These are phyloP conservation scores for Lacanobia wlatinum DNA, from an alignment of 2,888 invertebrate genomes.

Conservation along the genomic window DNA sequence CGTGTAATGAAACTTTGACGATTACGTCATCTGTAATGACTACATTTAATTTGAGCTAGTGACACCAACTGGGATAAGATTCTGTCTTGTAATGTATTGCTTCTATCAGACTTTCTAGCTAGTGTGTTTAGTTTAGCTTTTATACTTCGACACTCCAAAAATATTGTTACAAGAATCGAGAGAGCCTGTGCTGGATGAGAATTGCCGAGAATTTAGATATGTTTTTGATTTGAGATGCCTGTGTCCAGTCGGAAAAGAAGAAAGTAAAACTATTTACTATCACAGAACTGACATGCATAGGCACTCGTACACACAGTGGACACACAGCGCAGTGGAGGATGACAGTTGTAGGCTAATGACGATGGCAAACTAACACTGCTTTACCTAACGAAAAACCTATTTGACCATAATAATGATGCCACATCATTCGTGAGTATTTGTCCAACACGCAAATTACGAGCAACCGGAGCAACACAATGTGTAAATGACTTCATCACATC, in stretches of 20 bases:
- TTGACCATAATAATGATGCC: neutral
- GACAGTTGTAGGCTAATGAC: neutral
- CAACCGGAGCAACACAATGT: neutral
- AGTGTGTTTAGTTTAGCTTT: neutral
- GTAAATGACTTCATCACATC: constrained; percentile 1
- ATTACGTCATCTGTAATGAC: constrained; percentile 45
- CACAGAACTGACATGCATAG: too few species aligned
- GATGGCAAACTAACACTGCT: neutral
- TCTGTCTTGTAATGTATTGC: neutral
- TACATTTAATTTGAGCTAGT: constrained; percentile 26
- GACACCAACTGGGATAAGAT: constrained; percentile 6
- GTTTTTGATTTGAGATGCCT: too few species aligned
- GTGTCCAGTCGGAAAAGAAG: too few species aligned
- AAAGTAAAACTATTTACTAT: too few species aligned
- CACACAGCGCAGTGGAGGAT: too few species aligned
- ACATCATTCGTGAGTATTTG: constrained; percentile 11
- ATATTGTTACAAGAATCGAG: neutral
- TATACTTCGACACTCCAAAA: too few species aligned
- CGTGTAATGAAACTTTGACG: constrained; percentile 54
- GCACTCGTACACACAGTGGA: too few species aligned
- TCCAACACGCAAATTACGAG: neutral
- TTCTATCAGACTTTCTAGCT: neutral
- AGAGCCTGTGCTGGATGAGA: neutral
- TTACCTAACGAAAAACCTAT: neutral
- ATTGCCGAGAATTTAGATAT: too few species aligned